Evolutionary conservation across 2,888 invertebrate species (phyloP), one percentile per base, ranked within the genome.

Genomic region (Philaethria dido): DNA sequence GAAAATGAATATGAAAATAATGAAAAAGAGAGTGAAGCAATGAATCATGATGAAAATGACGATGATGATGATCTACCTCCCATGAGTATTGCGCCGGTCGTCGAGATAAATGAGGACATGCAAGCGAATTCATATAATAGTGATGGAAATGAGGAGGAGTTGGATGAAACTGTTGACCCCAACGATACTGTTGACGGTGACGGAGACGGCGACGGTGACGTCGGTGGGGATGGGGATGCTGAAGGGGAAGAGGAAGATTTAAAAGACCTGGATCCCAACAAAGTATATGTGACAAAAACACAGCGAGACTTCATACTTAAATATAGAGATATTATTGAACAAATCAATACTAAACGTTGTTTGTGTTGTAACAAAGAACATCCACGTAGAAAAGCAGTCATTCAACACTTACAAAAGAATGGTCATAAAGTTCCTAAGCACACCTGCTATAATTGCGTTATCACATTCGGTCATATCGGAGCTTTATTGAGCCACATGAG

Each of bases 391-490:
- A 93, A 93, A 77, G 92, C 93, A 13, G 93, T 93, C 44, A 93
- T 93, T 73, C 93, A 93, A 70, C 93, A 93, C 76, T 80, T 93
- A 65, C 93, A 93, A 78, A 93, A 93, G 80, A 93, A 92, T 78
- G 93, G 93, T 2, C 87, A 90, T 69, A 92, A 92, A 83, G 94
- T 94, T 60, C 94, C 94, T 0, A 93, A 94, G 74, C 94, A 94
- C 74, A 94, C 94, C 0, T 94, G 94, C 75, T 94, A 94, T 74
- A 94, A 94, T 77, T 94, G 94, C 76, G 93, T 94, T 68, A 85
- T 94, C 33, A 94, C 94, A 0, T 94, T 94, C 70, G 87, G 86
- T 5, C 93, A 93, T 71, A 93, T 93, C 66, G 93, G 93, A 22
- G 93, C 93, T 39, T 75, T 93, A 33, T 83, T 93, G 3, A 93